Evolutionary conservation across 2,888 invertebrate species (phyloP).

Genomic region (Aleiodes alternator): DNA sequence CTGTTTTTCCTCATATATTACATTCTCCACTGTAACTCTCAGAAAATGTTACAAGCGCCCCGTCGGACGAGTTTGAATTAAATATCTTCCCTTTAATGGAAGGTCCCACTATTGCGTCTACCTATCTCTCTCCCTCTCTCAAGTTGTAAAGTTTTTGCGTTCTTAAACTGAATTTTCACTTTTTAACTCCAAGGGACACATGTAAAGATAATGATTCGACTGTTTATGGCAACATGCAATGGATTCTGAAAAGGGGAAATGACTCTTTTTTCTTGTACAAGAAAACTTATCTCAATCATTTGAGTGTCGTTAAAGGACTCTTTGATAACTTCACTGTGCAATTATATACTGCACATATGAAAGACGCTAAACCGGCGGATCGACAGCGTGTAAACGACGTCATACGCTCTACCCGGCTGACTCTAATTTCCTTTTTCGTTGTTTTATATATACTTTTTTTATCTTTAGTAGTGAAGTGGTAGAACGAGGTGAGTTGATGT

Average conservation of each 20-base stretch:
- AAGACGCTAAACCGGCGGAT: slow-evolving; percentile 24
- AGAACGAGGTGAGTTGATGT: too few relatives aligned
- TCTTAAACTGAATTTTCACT: slow-evolving; percentile 29
- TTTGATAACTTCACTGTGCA: slow-evolving; percentile 40
- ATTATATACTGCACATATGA: slow-evolving; percentile 40
- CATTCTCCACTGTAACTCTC: slow-evolving; percentile 25
- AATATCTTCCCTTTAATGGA: slow-evolving; percentile 68
- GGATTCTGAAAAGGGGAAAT: neutral
- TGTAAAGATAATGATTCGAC: slow-evolving; percentile 24
- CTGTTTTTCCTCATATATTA: slow-evolving; percentile 21
- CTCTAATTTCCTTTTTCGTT: neutral
- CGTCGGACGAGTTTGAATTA: slow-evolving; percentile 67
- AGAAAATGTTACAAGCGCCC: slow-evolving; percentile 47
- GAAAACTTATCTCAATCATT: slow-evolving; percentile 29
- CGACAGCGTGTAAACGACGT: slow-evolving; percentile 42
- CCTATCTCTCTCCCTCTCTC: slow-evolving; percentile 1
- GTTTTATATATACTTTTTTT: neutral
- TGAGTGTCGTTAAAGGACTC: slow-evolving; percentile 40
- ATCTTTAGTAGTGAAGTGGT: neutral
- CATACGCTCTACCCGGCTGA: slow-evolving; percentile 39
- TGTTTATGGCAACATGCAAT: slow-evolving; percentile 14
- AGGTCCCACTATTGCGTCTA: slow-evolving; percentile 50
- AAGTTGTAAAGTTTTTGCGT: neutral
- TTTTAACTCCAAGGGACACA: slow-evolving; percentile 8
- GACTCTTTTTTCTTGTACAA: neutral